Evolutionary conservation across 2,888 invertebrate genomes (phyloP).

Genomic region (Orchesellides sinensis): DNA sequence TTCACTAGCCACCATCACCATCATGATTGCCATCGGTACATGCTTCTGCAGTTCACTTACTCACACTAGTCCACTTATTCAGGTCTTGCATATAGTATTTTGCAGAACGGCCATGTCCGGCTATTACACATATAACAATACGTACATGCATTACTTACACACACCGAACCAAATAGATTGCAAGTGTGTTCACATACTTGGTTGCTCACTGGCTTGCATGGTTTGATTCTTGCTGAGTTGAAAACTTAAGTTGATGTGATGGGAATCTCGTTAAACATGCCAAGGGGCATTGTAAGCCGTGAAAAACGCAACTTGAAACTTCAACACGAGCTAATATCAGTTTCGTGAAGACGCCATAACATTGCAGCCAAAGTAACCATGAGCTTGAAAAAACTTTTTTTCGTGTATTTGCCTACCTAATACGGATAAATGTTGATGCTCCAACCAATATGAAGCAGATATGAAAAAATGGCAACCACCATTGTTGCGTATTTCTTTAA

Average conservation of each 20-base stretch:
- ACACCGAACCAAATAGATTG: slow-evolving; percentile 12
- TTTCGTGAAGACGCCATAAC: slow-evolving; percentile 25
- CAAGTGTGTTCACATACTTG: slow-evolving; percentile 5
- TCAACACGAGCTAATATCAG: slow-evolving; percentile 59
- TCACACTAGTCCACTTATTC: background rate
- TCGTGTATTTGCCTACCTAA: slow-evolving; percentile 5
- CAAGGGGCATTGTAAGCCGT: slow-evolving; percentile 68
- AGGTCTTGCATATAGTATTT: slow-evolving; percentile 1
- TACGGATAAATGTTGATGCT: slow-evolving; percentile 34
- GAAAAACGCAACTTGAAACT: slow-evolving; percentile 64
- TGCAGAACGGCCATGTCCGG: slow-evolving; percentile 26
- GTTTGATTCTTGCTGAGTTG: slow-evolving; percentile 61
- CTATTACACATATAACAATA: background rate
- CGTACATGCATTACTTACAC: background rate
- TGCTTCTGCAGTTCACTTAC: slow-evolving; percentile 19
- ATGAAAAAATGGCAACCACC: slow-evolving; percentile 37
- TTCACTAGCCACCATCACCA: slow-evolving; percentile 20
- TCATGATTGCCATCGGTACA: background rate
- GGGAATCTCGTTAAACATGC: slow-evolving; percentile 71
- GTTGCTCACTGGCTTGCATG: slow-evolving; percentile 31
- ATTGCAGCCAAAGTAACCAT: background rate
- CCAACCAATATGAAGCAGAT: no score
- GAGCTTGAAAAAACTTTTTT: slow-evolving; percentile 22
- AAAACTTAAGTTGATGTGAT: slow-evolving; percentile 69
- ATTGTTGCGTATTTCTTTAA: slow-evolving; percentile 36